Conservation (phyloP, 53 echinoderm and acorn worm species). For the Mesocentrotus franciscanus region DNA sequence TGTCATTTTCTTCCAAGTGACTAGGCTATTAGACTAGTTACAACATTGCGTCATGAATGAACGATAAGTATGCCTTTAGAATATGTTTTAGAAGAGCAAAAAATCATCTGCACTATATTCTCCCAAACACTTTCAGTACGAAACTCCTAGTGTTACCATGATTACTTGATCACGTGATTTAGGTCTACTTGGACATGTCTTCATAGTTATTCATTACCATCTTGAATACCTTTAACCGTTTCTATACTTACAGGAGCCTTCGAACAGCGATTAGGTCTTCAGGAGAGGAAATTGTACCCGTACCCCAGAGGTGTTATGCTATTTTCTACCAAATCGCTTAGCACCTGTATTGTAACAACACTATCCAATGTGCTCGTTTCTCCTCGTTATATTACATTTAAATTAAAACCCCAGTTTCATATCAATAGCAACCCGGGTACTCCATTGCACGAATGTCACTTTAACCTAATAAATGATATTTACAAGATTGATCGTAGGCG, state of each 20-base stretch:
- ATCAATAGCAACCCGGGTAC: slow-evolving; percentile 18
- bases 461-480: slow-evolving; percentile 65
- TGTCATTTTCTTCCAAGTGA: too few species aligned
- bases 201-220: not conserved
- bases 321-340: not conserved
- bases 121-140: not conserved
- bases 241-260: not conserved
- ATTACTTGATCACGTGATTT: too few species aligned
- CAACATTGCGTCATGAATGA: not conserved
- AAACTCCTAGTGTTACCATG: not conserved
- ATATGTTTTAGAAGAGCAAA: not conserved
- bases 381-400: not conserved
- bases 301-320: not conserved
- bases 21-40: too few species aligned
- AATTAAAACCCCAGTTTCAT: slow-evolving; percentile 36
- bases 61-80: not conserved
- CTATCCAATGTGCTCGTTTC: not conserved
- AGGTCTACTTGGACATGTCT: too few species aligned
- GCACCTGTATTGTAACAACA: not conserved
- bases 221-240: not conserved
- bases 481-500: slow-evolving; percentile 52
- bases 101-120: not conserved
- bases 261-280: too few species aligned
- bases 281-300: not conserved
- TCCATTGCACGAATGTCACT: slow-evolving; percentile 42